Evolutionary conservation across 1,140 invertebrate species (phyloP), one percentile per base, ranked within the genome.

Genomic region (Bicyclus anynana): DNA sequence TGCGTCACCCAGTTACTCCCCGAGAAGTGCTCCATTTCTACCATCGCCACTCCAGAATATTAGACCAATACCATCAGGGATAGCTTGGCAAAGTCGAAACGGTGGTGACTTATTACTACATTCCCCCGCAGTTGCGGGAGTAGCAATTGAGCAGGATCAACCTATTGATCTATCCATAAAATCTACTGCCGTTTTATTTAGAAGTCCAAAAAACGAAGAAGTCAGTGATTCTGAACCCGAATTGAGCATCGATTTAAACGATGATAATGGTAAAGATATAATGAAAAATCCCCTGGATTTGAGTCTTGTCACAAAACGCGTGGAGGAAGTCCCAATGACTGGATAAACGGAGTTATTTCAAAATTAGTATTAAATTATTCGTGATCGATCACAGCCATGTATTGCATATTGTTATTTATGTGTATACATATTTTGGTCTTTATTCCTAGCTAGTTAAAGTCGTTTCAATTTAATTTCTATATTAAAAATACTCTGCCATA

Each of bases 101-200:
- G 92, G 92, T 2, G 91, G 92, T 7, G 91, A 92, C 67, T 72
- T 92, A 1, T 56, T 92, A 0, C 74, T 92, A 9, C 91, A 91
- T 52, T 92, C 91, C 16, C 92, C 92, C 2, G 91, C 91, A 9
- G 90, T 92, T 0, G 92, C 90, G 0, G 91, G 91, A 1, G 80
- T 92, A 0, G 92, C 92, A 1, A 84, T 92, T 14, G 88, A 91
- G 37, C 91, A 93, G 83, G 93, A 95, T 10, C 91, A 94, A 62
- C 95, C 94, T 1, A 95, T 96, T 50, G 94, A 96, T 77, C 84
- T 96, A 9, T 94, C 93, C 1, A 91, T 94, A 67, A 94, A 94
- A 77, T 90, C 90, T 2, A 80, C 80, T 5, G 84, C 89, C 17
- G 78, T 90, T 26, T 60, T 87, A 53, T 89, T 90, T 65, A 86